Percentiles rank a stretch among this genome's conserved stretches.
phyloP scores from a whole-genome alignment of 2,113 vertebrate genomes.

The Collichthys lucidus region DNA sequence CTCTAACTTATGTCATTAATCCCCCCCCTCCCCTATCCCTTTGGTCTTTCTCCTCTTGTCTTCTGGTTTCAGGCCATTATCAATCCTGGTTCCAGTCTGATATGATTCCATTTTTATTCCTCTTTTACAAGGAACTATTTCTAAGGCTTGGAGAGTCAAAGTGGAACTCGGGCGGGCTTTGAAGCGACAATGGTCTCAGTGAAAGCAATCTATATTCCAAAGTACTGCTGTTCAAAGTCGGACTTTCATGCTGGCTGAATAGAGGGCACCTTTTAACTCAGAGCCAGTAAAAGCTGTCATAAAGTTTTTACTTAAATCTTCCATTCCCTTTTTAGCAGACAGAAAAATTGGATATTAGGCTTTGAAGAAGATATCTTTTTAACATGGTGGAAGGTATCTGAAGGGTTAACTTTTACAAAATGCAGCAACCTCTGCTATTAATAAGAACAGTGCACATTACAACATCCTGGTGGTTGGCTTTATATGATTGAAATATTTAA shows the following conservation, averaged over 20 bases:
- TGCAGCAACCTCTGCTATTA: constrained; percentile 43
- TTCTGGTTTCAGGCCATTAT: constrained; percentile 49
- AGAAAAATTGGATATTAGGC: constrained; percentile 41
- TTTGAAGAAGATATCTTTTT: constrained; percentile 45
- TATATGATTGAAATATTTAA: constrained; percentile 73
- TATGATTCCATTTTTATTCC: constrained; percentile 59
- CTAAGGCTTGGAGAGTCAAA: constrained; percentile 48
- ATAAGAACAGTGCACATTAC: constrained; percentile 61
- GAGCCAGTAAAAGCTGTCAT: constrained; percentile 69
- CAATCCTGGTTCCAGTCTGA: constrained; percentile 37
- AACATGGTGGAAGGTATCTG: constrained; percentile 10
- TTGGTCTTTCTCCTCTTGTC: constrained; percentile 38
- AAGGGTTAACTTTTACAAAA: constrained; percentile 55
- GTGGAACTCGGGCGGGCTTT: constrained; percentile 62
- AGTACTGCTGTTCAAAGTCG: constrained; percentile 67
- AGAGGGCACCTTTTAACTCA: constrained; percentile 71
- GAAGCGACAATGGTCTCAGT: constrained; percentile 71
- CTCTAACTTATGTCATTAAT: constrained; percentile 35
- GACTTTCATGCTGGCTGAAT: constrained; percentile 72
- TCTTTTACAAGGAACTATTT: constrained; percentile 65
- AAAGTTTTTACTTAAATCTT: constrained; percentile 65
- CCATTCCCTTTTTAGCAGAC: constrained; percentile 57
- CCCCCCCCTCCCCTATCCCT: too few relatives aligned
- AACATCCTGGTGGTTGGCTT: constrained; percentile 48
- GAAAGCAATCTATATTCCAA: constrained; percentile 73